Evolutionary conservation across 2,797 vertebrate genomes (phyloP), one percentile per base, ranked within the genome.

Genomic region (Sebastes wilsoni): DNA sequence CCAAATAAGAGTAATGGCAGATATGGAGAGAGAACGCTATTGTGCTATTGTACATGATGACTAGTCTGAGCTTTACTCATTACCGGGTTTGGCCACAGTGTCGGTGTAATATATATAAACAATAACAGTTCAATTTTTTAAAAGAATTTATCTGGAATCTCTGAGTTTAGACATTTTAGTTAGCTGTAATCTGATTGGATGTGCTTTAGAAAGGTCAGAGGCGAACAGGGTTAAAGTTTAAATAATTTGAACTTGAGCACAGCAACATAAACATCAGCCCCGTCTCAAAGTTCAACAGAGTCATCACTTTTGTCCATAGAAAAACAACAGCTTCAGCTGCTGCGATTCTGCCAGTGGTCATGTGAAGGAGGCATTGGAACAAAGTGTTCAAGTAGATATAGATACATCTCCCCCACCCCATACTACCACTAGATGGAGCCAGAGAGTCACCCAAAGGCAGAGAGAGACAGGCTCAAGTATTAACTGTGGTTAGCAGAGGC

Each of bases 361-460:
- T 28, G 5, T 22, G 18, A 54, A 30, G 25, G 23, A 68, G 23
- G 52, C 32, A 6, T 73, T 34, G 16, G 62, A 58, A 62, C 25
- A 62, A 56, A 71, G 66, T 54, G 46, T 65, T 36, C 10, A 22
- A n/a, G 11, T 49, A 3, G 2, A 28, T 16, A 9, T 12, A 22
- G 8, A 46, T 46, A 42, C 14, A 42, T 16, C 38, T 3, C 1
- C 2, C 46, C 16, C 30, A n/a, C 5, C n/a, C 30, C 52, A 32
- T 2, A 3, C 4, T 6, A 34, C 87, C 92, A 88, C 90, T 87
- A 93, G 92, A 84, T 90, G 89, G 90, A 62, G 89, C 77, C 83
- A 84, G 4, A 74, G 32, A 77, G 60, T 58, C 30, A 32, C 2
- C 0, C 1, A 65, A 20, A 46, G 9, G 13, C 12, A 49, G 5